phyloP scores from a whole-genome alignment of 2,888 invertebrate species.

The Ennomos fuscantarius region DNA sequence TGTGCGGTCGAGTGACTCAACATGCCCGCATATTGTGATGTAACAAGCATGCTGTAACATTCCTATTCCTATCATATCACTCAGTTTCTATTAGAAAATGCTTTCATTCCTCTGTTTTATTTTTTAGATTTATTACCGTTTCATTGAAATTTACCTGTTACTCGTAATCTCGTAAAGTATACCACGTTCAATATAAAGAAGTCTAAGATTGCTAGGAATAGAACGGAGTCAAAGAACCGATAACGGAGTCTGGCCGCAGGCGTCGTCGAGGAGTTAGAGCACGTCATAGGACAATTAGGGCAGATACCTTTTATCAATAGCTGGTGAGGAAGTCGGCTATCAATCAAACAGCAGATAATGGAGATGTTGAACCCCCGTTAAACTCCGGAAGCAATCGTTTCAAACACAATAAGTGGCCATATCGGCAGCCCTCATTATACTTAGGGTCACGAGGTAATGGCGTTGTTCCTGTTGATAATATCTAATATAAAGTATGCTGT shows the following conservation, averaged over 20 bases:
- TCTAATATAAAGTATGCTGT: slow-evolving; percentile 6
- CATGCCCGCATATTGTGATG: slow-evolving; percentile 63
- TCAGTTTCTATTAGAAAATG: slow-evolving; percentile 18
- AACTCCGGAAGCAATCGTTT: slow-evolving; percentile 67
- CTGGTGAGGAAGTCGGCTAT: slow-evolving; percentile 72
- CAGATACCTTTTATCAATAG: slow-evolving; percentile 61
- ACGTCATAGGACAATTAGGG: slow-evolving; percentile 57
- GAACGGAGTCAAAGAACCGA: slow-evolving; percentile 51
- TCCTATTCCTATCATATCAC: slow-evolving; percentile 8
- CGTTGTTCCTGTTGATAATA: slow-evolving; percentile 31
- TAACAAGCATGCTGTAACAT: slow-evolving; percentile 37
- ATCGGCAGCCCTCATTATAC: slow-evolving; percentile 36
- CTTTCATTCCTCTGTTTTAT: slow-evolving; percentile 36
- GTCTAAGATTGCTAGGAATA: slow-evolving; percentile 44
- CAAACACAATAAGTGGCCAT: slow-evolving; percentile 38
- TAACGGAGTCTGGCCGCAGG: slow-evolving; percentile 40
- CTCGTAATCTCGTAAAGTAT: slow-evolving; percentile 7
- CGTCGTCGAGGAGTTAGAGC: slow-evolving; percentile 21
- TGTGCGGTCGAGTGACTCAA: slow-evolving; percentile 75
- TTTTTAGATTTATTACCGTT: slow-evolving; percentile 18
- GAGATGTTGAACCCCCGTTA: slow-evolving; percentile 72
- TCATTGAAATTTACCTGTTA: slow-evolving; percentile 13
- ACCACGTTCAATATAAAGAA: slow-evolving; percentile 19
- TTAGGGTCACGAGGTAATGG: slow-evolving; percentile 30
- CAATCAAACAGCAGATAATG: slow-evolving; percentile 76